Base-by-base conservation (phyloP, 2,888 invertebrate species). In the Sphaerophoria rueppellii region DNA sequence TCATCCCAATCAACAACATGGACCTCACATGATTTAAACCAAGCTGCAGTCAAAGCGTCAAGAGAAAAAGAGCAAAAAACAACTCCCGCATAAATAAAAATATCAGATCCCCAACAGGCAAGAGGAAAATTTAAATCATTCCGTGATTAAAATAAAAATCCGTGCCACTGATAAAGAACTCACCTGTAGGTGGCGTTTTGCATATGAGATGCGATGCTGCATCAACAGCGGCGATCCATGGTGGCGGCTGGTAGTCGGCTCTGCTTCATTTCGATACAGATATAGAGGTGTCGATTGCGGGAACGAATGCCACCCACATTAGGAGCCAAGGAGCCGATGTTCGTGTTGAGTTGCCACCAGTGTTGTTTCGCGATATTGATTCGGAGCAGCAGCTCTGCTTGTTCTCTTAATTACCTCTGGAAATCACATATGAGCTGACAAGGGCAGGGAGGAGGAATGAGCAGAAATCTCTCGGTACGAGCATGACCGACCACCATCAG, bases 151-250 rank as follows among this genome's bases (percentile, higher is more conserved):
- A 81, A 77, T 85, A 85, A 81, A 85, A 85, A 81, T 85, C 77
- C 77, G 35, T 81, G 85, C 72, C 80, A 76, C 81, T 85, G 85
- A 85, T 85, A 85, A 81, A 77, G 85, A 85, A 85, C 85, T 85
- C 85, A 85, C 81, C 85, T 85, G 85, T 85, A 85, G 85, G 85
- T 85, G 85, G 85, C 85, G 85, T 85, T 85, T 85, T 85, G 85
- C 85, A 85, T 85, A 85, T 77, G 77, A 75, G 79, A 82, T 78
- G 16, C 61, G 14, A 67, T 63, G 73, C 54, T 60, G 50, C 52
- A 40, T n/a, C n/a, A n/a, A n/a, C n/a, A n/a, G n/a, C n/a, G n/a
- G n/a, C n/a, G n/a, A n/a, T n/a, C n/a, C n/a, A n/a, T n/a, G n/a
- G n/a, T 67, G 14, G 35, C 37, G 24, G 35, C 12, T 75, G 74